Evolutionary conservation across 2,113 vertebrate genomes (phyloP).

Genomic region (Opisthocomus hoazin): DNA sequence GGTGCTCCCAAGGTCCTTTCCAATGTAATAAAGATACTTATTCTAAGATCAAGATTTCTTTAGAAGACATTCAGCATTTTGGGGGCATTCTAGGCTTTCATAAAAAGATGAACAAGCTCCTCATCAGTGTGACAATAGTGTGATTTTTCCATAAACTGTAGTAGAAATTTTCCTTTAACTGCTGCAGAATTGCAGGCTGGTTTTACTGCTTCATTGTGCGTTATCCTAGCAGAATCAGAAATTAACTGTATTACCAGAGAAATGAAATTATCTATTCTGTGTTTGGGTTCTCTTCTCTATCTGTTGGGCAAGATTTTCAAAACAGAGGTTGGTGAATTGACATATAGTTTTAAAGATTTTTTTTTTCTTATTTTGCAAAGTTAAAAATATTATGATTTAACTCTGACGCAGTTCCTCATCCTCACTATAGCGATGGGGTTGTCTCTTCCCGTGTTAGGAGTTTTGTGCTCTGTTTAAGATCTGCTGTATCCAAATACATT

Average conservation of each 20-base stretch:
- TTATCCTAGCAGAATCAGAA: not conserved
- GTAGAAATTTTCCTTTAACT: not conserved
- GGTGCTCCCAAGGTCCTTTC: not conserved
- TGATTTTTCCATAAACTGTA: not conserved
- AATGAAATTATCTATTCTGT: not conserved
- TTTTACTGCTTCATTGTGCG: not conserved
- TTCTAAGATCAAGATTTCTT: not conserved
- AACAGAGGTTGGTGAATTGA: not conserved
- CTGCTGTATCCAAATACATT: not conserved
- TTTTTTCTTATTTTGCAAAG: not conserved
- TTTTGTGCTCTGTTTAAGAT: not conserved
- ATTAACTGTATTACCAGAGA: not conserved
- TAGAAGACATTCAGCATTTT: not conserved
- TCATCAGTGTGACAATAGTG: not conserved
- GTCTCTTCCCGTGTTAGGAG: not conserved
- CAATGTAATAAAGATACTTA: not conserved
- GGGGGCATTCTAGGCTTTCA: not conserved
- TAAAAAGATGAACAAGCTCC: not conserved
- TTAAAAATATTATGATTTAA: not conserved
- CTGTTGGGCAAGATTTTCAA: not conserved
- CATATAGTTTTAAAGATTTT: not conserved
- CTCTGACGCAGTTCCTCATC: not conserved
- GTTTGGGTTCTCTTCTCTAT: not conserved
- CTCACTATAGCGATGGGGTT: not conserved
- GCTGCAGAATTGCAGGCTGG: not conserved